phyloP scores from a whole-genome alignment of 2,888 invertebrate species.

The Drosophila demipolita region DNA sequence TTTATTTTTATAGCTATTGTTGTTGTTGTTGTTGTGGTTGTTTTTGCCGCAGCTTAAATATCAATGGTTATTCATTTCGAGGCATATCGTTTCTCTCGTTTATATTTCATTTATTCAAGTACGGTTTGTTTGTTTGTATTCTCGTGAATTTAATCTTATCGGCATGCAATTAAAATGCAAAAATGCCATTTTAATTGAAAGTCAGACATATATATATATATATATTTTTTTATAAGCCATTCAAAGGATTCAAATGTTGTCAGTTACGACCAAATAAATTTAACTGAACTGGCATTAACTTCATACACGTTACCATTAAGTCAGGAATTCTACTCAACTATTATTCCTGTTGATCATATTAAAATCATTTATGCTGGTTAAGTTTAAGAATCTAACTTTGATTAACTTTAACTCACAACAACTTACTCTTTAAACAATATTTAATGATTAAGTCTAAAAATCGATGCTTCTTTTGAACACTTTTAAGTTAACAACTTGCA shows the following conservation, averaged over 20 bases:
- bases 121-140: slow-evolving; percentile 42
- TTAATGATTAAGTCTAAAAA: background rate
- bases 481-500: background rate
- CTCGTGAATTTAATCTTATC: slow-evolving; percentile 67
- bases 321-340: background rate
- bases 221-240: slow-evolving; percentile 3
- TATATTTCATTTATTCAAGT: slow-evolving; percentile 56
- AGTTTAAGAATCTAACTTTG: background rate
- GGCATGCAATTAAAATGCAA: slow-evolving; percentile 73
- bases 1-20: slow-evolving; percentile 4
- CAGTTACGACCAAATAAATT: background rate
- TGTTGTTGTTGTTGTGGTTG: slow-evolving; percentile 39
- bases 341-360: background rate
- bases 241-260: background rate
- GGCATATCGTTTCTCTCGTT: slow-evolving; percentile 58
- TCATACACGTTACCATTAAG: background rate
- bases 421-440: background rate
- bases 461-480: background rate
- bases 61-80: slow-evolving; percentile 56
- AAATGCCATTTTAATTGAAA: slow-evolving; percentile 63
- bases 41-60: slow-evolving; percentile 67
- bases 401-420: no score
- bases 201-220: slow-evolving; percentile 4
- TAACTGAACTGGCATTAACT: background rate
- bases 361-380: background rate